These are phyloP conservation scores for Notodonta ziczac DNA, from an alignment of 2,888 invertebrate species.

Conservation along the genomic window DNA sequence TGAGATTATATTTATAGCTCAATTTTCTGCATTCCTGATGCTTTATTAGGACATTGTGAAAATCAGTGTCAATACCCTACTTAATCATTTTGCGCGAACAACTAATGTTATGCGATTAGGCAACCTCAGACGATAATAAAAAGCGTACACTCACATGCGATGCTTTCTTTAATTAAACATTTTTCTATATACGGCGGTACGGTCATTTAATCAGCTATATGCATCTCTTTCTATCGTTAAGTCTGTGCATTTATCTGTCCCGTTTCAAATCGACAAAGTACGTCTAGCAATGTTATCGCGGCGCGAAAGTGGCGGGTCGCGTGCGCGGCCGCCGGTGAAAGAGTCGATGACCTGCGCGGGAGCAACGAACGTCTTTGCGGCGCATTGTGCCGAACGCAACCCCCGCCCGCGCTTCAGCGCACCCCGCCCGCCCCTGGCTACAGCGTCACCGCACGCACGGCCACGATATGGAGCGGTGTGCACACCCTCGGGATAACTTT, in stretches of 20 bases:
- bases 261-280: slow-evolving; percentile 56
- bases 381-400: slow-evolving; percentile 63
- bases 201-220: slow-evolving; percentile 33
- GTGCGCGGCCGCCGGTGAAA: slow-evolving; percentile 76
- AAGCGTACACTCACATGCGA: slow-evolving; percentile 29
- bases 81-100: background rate
- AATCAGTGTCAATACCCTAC: background rate
- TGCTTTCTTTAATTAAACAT: slow-evolving; percentile 47
- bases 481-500: slow-evolving; percentile 36
- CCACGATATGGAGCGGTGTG: slow-evolving; percentile 46
- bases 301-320: slow-evolving; percentile 77
- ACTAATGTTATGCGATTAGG: background rate
- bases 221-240: slow-evolving; percentile 30
- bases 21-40: background rate
- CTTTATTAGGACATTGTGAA: background rate
- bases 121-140: slow-evolving; percentile 1
- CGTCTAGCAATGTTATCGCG: slow-evolving; percentile 62
- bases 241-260: slow-evolving; percentile 29
- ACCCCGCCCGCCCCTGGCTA: slow-evolving; percentile 12
- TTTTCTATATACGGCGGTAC: slow-evolving; percentile 42
- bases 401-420: slow-evolving; percentile 28
- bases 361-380: slow-evolving; percentile 84
- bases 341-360: slow-evolving; percentile 81
- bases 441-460: slow-evolving; percentile 44
- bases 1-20: background rate